phyloP scores from a whole-genome alignment of 1,140 invertebrate genomes.

The Drosophila punjabiensis region DNA sequence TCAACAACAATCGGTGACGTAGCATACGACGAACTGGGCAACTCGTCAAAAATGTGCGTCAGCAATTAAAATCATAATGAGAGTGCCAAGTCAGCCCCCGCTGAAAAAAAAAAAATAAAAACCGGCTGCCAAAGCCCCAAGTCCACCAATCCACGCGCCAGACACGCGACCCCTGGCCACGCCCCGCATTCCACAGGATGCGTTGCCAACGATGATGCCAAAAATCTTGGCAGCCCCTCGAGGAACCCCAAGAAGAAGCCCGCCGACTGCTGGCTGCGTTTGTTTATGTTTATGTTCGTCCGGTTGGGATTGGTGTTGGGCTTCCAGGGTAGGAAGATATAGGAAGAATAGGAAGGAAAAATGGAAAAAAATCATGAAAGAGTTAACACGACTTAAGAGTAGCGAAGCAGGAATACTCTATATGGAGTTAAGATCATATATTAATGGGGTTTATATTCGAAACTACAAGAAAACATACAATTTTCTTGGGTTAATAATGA shows the following conservation, averaged over 20 bases:
- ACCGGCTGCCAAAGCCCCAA: slow-evolving; percentile 22
- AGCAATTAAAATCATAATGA: slow-evolving; percentile 84
- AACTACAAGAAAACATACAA: not conserved
- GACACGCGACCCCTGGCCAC: slow-evolving; percentile 57
- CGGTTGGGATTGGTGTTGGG: slow-evolving; percentile 16
- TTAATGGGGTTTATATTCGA: not conserved
- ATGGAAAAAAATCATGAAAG: not conserved
- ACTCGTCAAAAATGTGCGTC: slow-evolving; percentile 82
- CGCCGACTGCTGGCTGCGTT: slow-evolving; percentile 49
- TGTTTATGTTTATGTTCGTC: slow-evolving; percentile 72
- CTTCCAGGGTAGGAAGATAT: slow-evolving; percentile 31
- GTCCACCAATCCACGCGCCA: slow-evolving; percentile 56
- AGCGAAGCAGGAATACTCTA: slow-evolving; percentile 14
- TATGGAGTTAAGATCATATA: not conserved
- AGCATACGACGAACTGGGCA: slow-evolving; percentile 64
- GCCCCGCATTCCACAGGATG: slow-evolving; percentile 71
- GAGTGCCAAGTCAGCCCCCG: slow-evolving; percentile 69
- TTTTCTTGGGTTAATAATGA: not conserved
- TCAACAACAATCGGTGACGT: slow-evolving; percentile 78
- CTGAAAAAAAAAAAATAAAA: slow-evolving; percentile 7
- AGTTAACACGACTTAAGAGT: not conserved
- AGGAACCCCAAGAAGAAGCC: slow-evolving; percentile 33
- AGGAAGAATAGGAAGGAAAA: slow-evolving; percentile 4
- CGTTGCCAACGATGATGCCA: slow-evolving; percentile 73
- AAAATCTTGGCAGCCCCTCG: slow-evolving; percentile 65